These are phyloP conservation scores for Chymomyza amoena DNA, from an alignment of 2,888 invertebrate species.

Conservation along the genomic window DNA sequence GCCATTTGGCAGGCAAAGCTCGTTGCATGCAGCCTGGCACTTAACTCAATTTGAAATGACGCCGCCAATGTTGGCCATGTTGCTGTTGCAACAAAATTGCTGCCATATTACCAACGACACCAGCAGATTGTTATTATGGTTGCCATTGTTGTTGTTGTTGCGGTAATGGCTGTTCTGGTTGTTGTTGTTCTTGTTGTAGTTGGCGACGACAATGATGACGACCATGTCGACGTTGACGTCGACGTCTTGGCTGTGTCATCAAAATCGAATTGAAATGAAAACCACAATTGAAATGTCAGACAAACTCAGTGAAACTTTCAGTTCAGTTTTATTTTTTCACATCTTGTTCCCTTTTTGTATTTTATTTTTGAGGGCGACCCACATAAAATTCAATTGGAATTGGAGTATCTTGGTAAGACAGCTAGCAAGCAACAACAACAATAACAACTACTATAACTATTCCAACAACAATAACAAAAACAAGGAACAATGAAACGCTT, in stretches of 20 bases:
- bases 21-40: slow-evolving; percentile 64
- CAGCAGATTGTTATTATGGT: slow-evolving; percentile 62
- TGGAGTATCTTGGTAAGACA: slow-evolving; percentile 32
- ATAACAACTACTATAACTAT: neutral
- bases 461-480: slow-evolving; percentile 3
- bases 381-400: slow-evolving; percentile 56
- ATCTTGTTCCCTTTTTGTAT: neutral
- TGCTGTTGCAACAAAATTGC: slow-evolving; percentile 55
- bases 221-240: slow-evolving; percentile 21
- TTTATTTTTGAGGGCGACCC: slow-evolving; percentile 35
- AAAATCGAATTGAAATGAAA: slow-evolving; percentile 63
- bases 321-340: slow-evolving; percentile 3
- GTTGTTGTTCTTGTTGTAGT: slow-evolving; percentile 25
- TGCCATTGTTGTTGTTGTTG: slow-evolving; percentile 26
- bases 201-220: slow-evolving; percentile 17
- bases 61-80: slow-evolving; percentile 22
- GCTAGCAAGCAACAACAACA: slow-evolving; percentile 12
- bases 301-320: slow-evolving; percentile 52
- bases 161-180: slow-evolving; percentile 27
- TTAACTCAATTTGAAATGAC: slow-evolving; percentile 72
- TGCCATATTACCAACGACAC: slow-evolving; percentile 67
- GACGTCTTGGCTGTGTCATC: slow-evolving; percentile 63
- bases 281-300: slow-evolving; percentile 72
- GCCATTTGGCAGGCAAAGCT: neutral
- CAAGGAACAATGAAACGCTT: slow-evolving; percentile 46